These are phyloP conservation scores for Brachionus manjavacas DNA, from an alignment of 1,140 invertebrate genomes.

Conservation along the genomic window DNA sequence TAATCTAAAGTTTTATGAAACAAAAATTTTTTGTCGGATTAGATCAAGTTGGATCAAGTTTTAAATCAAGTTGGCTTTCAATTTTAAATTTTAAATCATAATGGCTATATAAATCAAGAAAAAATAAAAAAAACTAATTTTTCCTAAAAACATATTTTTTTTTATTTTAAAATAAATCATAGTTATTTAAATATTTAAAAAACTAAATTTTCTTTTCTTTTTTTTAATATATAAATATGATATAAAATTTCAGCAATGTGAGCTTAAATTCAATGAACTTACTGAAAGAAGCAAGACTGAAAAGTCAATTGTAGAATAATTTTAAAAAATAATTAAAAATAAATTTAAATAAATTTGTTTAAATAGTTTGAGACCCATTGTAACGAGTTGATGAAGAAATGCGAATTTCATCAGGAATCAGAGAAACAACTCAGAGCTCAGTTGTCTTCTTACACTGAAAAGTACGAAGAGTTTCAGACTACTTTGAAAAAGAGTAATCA, in stretches of 20 bases:
- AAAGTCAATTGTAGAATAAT: conserved; percentile 59
- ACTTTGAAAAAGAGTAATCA: conserved; percentile 78
- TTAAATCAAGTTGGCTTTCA: too few species aligned
- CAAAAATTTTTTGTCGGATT: too few species aligned
- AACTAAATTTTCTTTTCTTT: too few species aligned
- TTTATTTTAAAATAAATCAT: too few species aligned
- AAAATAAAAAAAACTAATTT: too few species aligned
- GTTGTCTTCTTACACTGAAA: conserved; percentile 74
- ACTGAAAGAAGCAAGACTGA: conserved; percentile 66
- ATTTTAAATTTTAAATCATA: too few species aligned
- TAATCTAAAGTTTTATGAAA: too few species aligned
- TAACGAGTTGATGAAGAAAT: conserved; percentile 49
- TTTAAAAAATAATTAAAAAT: neutral
- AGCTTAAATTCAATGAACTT: conserved; percentile 65
- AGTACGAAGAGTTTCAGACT: conserved; percentile 83
- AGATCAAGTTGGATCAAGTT: too few species aligned
- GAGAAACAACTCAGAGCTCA: conserved; percentile 69
- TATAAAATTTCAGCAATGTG: conserved; percentile 71
- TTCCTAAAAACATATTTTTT: too few species aligned
- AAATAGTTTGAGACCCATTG: conserved; percentile 16
- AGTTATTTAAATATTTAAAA: too few species aligned
- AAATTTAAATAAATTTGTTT: neutral
- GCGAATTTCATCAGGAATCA: conserved; percentile 65
- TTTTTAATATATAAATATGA: too few species aligned
- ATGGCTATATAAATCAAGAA: too few species aligned